phyloP scores from a whole-genome alignment of 2,888 invertebrate genomes.

The Ichneumoninae sp. region DNA sequence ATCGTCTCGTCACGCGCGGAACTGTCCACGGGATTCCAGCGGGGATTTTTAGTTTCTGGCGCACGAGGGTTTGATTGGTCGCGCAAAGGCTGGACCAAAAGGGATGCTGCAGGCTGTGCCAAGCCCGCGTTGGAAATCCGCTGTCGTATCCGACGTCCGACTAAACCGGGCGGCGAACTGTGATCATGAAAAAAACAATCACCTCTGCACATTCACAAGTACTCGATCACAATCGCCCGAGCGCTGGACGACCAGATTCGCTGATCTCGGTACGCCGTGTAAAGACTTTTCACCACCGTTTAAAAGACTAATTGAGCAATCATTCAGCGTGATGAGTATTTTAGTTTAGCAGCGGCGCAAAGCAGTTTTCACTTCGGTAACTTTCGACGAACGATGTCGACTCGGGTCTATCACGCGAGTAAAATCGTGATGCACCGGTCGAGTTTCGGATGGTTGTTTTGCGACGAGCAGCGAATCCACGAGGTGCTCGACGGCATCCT shows the following conservation, averaged over 20 bases:
- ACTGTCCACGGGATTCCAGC: conserved; percentile 42
- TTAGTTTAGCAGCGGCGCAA: conserved; percentile 2
- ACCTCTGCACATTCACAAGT: conserved; percentile 34
- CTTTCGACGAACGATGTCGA: background rate
- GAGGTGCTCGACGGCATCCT: conserved; percentile 34
- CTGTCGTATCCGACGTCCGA: conserved; percentile 46
- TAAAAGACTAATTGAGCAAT: conserved; percentile 74
- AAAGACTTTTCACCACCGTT: conserved; percentile 41
- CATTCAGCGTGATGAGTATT: conserved; percentile 53
- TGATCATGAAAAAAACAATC: conserved; percentile 4
- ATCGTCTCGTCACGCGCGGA: conserved; percentile 26
- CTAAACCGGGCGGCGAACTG: background rate
- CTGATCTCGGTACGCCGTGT: background rate
- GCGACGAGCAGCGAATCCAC: conserved; percentile 19
- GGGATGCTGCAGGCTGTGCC: conserved; percentile 29
- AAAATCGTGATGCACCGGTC: conserved; percentile 6
- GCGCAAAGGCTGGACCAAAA: conserved; percentile 27
- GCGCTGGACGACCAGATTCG: background rate
- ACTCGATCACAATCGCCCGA: conserved; percentile 47
- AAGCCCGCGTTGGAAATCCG: conserved; percentile 56
- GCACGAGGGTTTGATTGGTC: conserved; percentile 44
- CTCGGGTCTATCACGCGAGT: conserved; percentile 7
- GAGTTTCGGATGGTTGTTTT: conserved; percentile 8
- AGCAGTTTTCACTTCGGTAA: background rate
- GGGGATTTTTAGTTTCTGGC: background rate